Evolutionary conservation across 2,797 vertebrate genomes (phyloP).

Genomic region (Florisuga fusca): DNA sequence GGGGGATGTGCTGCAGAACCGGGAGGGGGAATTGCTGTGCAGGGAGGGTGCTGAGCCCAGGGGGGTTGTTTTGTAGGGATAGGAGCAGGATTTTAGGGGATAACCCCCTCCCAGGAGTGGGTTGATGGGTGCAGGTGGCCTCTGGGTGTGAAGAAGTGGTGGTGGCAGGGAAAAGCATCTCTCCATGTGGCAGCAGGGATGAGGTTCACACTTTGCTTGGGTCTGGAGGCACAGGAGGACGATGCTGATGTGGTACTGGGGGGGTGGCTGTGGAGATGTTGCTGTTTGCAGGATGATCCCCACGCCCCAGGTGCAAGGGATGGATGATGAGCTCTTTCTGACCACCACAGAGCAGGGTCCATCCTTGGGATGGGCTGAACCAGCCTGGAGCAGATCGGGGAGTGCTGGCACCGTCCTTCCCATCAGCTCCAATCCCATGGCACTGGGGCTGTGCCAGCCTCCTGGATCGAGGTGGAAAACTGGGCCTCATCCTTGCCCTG

Average conservation of each 20-base stretch:
- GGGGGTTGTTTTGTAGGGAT: rapidly evolving
- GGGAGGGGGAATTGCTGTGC: background rate
- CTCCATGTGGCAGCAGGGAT: rapidly evolving
- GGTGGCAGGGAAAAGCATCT: rapidly evolving
- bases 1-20: background rate
- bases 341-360: rapidly evolving
- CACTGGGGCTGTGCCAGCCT: rapidly evolving
- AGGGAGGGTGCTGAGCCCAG: background rate
- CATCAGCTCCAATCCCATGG: rapidly evolving
- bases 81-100: background rate
- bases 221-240: background rate
- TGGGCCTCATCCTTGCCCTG: background rate
- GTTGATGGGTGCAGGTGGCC: background rate
- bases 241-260: background rate
- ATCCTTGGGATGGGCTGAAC: rapidly evolving
- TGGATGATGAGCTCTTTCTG: background rate
- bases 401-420: rapidly evolving
- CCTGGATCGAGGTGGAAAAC: background rate
- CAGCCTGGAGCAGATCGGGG: rapidly evolving
- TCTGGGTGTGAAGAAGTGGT: rapidly evolving
- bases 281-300: no score
- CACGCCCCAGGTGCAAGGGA: rapidly evolving
- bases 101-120: background rate
- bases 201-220: background rate
- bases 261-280: rapidly evolving